Evolutionary conservation across 1,140 invertebrate genomes (phyloP), one percentile per base, ranked within the genome.

Genomic region (Hermetia illucens): DNA sequence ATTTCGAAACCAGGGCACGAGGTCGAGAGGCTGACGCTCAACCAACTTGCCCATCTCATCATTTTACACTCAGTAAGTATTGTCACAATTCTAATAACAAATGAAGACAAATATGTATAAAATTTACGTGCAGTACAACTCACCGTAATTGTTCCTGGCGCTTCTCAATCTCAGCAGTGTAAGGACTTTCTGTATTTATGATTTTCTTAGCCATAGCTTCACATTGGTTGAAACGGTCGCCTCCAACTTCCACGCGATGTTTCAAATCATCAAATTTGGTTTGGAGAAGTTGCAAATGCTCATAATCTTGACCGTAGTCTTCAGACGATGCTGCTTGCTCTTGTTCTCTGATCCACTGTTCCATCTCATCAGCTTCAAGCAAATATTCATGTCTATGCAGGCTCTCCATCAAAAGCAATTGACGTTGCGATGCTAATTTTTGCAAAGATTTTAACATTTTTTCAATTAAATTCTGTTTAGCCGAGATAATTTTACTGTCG

Each of bases 221-320:
- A 55, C 90, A 93, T 49, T 89, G 83, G 52, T 83, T 87, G 53
- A 94, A 95, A 45, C 91, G 67, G 58, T 97, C 91, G 0, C 84
- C 77, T 1, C 90, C 91, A 21, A 84, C 79, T 52, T 94, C 88
- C 13, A 97, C 82, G 36, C 80, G 71, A 49, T 91, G 83, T 47
- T 92, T 91, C 36, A 97, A 81, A 55, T 97, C 92, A 47, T 95
- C 89, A 63, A 97, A 98, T 66, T 95, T 96, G 18, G 80, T 80
- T 52, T 88, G 79, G 15, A 96, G 57, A 21, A 87, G 67, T 77
- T 91, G 62, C 19, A 96, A 62, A 66, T 98, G 93, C 59, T 98
- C 94, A 57, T 91, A 96, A 66, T 98, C 93, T 57, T 90, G 85
- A 5, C 93, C 93, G 62, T 92, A 97, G 58, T 98, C 94, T 55